Evolutionary conservation across 2,113 vertebrate species (phyloP), one percentile per base, ranked within the genome.

Genomic region (Oceanodroma tethys): DNA sequence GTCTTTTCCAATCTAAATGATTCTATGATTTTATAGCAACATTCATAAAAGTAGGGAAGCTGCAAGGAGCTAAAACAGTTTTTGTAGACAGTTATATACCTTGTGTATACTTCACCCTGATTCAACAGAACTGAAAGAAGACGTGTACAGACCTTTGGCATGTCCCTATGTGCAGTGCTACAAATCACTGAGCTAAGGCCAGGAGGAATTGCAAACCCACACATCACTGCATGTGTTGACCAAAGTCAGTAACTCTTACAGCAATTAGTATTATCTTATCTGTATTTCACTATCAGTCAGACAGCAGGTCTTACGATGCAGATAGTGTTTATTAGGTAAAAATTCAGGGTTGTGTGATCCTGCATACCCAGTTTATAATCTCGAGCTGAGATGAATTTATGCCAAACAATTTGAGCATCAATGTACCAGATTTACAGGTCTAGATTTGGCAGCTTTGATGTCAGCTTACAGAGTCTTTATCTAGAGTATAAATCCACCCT

Each of bases 261-360:
- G 23, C 1, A 2, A 0, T 1, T 1, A 1, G 8, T 22, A 38
- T 81, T 66, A 48, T 53, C 1, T 55, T 52, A n/a, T 60, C 36
- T 86, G 6, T 42, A 42, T 65, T 74, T 81, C 43, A 48, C 36
- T 27, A 6, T 53, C 40, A 93, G 21, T 19, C 45, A 52, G 29
- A 36, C 10, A 48, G 19, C 7, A 75, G 59, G 12, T 63, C 36
- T 47, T 63, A 26, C 6, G 15, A 48, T 0, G 0, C 21, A 62
- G 14, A n/a, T 23, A 59, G 8, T 11, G 2, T 32, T 91, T 48
- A 71, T 63, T 18, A 50, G 13, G 34, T 38, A 66, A 81, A 63
- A 63, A 15, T 9, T 63, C 32, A 59, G 19, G 10, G 3, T 50
- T 63, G 3, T 63, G 30, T 42, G 18, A 75, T 85, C 32, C 42